A percentile compares a stretch with the other conserved stretches of the same genome.
Conservation (phyloP, 2,113 vertebrate species). For the Aramus guarauna region DNA sequence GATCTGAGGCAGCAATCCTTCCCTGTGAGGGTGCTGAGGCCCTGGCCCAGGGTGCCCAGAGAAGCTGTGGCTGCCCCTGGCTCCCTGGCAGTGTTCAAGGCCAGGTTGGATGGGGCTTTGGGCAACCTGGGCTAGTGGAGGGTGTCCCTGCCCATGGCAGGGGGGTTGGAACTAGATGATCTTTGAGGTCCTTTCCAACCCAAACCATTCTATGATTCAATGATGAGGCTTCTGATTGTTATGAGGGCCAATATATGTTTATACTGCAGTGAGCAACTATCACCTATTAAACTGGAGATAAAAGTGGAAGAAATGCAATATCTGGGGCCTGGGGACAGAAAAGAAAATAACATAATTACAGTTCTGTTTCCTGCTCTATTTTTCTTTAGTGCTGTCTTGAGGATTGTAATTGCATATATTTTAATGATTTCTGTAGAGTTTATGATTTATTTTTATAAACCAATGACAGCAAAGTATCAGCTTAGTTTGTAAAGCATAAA, state of each 20-base stretch:
- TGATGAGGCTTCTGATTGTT: neutral
- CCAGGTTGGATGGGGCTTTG: too few relatives aligned
- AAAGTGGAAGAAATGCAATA: neutral
- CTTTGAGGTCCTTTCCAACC: too few relatives aligned
- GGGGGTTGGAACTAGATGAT: too few relatives aligned
- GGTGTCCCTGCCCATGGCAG: too few relatives aligned
- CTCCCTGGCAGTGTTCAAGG: too few relatives aligned
- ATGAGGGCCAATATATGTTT: neutral
- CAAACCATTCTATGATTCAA: too few relatives aligned
- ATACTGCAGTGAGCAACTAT: neutral
- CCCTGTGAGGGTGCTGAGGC: too few relatives aligned
- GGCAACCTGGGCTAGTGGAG: too few relatives aligned
- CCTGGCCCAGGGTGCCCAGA: too few relatives aligned
- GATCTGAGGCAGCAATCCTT: too few relatives aligned
- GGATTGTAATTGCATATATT: neutral
- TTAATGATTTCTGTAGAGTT: neutral
- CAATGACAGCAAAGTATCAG: neutral
- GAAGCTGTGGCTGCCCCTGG: too few relatives aligned
- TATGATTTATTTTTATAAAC: conserved; percentile 4
- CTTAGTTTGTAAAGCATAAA: neutral
- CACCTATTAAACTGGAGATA: neutral
- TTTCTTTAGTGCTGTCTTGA: neutral
- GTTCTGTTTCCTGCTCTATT: neutral
- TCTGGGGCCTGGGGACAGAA: neutral
- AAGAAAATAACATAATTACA: neutral